Conservation (phyloP, 2,888 invertebrate species). For the Conomelus anceps region DNA sequence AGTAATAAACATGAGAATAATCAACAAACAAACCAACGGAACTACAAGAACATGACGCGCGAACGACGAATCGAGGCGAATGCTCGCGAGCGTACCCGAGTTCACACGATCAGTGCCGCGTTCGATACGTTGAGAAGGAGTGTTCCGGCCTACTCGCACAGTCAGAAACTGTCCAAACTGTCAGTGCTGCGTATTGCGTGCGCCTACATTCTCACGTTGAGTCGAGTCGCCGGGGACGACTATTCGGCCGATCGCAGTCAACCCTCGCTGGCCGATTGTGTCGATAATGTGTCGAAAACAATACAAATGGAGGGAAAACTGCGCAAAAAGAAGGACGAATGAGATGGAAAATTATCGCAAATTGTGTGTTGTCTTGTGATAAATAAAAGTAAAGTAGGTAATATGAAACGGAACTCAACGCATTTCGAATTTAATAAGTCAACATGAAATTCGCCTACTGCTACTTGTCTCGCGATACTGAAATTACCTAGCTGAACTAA, state of each 20-base stretch:
- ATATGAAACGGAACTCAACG: too few relatives aligned
- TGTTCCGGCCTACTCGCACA: slow-evolving; percentile 86
- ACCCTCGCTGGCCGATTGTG: slow-evolving; percentile 64
- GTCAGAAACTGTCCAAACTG: slow-evolving; percentile 87
- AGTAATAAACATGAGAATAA: not conserved
- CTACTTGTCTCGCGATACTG: too few relatives aligned
- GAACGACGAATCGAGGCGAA: slow-evolving; percentile 91
- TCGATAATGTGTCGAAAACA: slow-evolving; percentile 81
- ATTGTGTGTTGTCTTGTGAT: too few relatives aligned
- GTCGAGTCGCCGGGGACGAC: slow-evolving; percentile 65
- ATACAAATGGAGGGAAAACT: slow-evolving; percentile 89
- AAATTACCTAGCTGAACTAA: too few relatives aligned
- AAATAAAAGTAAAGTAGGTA: too few relatives aligned
- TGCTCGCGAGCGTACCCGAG: slow-evolving; percentile 83
- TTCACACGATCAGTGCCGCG: slow-evolving; percentile 92
- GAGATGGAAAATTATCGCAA: too few relatives aligned
- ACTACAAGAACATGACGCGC: slow-evolving; percentile 93
- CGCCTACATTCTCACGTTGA: slow-evolving; percentile 83
- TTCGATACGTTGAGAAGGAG: slow-evolving; percentile 80
- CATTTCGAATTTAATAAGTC: too few relatives aligned
- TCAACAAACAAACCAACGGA: slow-evolving; percentile 48
- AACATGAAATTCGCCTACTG: too few relatives aligned
- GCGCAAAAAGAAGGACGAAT: slow-evolving; percentile 75
- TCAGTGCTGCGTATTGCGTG: slow-evolving; percentile 89
- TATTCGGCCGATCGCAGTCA: slow-evolving; percentile 53